Conservation (phyloP, 1,140 invertebrate genomes). For the Mamestra configurata region DNA sequence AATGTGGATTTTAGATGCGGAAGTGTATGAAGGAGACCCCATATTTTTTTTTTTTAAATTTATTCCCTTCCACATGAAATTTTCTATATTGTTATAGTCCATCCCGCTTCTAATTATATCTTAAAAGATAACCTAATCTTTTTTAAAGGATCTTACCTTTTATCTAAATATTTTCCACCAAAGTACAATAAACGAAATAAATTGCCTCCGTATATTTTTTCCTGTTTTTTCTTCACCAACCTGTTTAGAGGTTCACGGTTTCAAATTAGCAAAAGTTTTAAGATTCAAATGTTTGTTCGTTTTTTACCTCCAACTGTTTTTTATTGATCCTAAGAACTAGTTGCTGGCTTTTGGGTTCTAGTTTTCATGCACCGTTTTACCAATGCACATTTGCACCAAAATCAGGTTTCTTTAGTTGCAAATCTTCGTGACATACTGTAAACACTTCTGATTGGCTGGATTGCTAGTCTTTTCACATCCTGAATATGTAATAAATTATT, state of each 20-base stretch:
- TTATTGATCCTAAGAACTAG: background rate
- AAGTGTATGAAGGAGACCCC: no score
- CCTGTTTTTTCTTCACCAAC: background rate
- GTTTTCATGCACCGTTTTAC: conserved; percentile 28
- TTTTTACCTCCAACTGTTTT: background rate
- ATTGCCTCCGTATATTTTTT: conserved; percentile 20
- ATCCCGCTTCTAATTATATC: background rate
- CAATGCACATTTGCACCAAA: background rate
- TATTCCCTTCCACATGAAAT: background rate
- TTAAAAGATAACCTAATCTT: background rate
- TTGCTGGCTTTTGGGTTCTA: conserved; percentile 13
- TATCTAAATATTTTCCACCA: conserved; percentile 4
- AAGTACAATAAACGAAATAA: conserved; percentile 7
- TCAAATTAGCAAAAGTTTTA: background rate
- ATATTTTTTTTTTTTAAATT: background rate
- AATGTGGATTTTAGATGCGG: background rate
- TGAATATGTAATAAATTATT: background rate
- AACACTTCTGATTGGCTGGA: background rate
- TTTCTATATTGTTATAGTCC: background rate
- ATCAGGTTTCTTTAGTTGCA: background rate
- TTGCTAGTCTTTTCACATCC: background rate
- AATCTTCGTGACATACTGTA: background rate
- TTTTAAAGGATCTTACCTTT: background rate
- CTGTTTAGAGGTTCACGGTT: background rate
- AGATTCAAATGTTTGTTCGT: background rate